Percentiles rank a stretch among this genome's conserved stretches.
These are phyloP conservation scores for Girardinus metallicus DNA, from an alignment of 2,797 vertebrate species.

Conservation along the genomic window DNA sequence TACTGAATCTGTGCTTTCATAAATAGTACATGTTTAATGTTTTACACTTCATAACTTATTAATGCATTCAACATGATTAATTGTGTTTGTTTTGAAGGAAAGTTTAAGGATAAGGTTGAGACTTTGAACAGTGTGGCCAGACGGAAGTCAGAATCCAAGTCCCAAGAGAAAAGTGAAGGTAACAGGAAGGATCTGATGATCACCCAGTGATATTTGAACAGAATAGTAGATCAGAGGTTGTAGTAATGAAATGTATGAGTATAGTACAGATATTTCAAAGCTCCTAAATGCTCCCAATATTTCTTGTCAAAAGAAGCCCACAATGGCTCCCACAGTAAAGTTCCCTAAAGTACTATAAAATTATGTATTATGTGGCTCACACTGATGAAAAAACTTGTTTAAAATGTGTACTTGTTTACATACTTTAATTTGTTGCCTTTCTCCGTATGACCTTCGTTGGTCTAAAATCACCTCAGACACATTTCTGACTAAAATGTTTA, in stretches of 20 bases:
- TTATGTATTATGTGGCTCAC: neutral
- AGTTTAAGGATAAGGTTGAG: conserved; percentile 89
- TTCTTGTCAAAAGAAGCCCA: neutral
- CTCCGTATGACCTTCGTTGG: neutral
- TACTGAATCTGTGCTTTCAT: neutral
- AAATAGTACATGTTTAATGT: neutral
- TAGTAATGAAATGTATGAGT: neutral
- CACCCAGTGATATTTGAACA: neutral
- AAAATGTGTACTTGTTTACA: neutral
- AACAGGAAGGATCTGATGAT: conserved; percentile 57
- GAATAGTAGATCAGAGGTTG: neutral
- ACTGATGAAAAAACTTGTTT: neutral
- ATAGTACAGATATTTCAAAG: neutral
- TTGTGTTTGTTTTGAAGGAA: conserved; percentile 78
- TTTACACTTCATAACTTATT: conserved; percentile 7
- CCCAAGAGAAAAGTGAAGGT: conserved; percentile 84
- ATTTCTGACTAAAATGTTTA: conserved; percentile 15
- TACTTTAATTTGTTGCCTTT: conserved; percentile 4
- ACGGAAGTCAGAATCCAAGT: conserved; percentile 80
- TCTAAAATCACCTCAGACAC: conserved; percentile 9
- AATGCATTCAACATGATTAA: conserved; percentile 12
- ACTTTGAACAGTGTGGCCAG: conserved; percentile 84
- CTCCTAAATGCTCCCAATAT: neutral
- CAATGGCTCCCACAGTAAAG: neutral
- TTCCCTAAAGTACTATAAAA: neutral